Evolutionary conservation across 2,113 vertebrate genomes (phyloP).

Genomic region (Strix aluco): DNA sequence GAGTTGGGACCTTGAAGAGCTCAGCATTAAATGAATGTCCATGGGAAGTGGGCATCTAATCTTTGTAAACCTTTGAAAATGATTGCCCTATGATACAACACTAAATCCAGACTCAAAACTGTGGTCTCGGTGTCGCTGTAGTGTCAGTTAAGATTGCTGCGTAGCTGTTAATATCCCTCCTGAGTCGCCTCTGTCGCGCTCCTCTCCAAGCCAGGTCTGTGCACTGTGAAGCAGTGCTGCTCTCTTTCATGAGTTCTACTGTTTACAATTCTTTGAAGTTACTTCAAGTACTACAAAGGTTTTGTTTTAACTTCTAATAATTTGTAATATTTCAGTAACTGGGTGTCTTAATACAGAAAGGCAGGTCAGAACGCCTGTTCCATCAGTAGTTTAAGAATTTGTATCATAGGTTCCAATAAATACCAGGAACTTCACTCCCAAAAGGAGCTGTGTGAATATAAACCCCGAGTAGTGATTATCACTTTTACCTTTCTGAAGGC

Average conservation of each 20-base stretch:
- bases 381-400: not conserved
- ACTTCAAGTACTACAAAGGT: not conserved
- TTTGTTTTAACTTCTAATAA: conserved; percentile 5
- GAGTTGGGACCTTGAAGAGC: not conserved
- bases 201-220: not conserved
- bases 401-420: not conserved
- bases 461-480: not conserved
- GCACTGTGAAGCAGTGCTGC: not conserved
- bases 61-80: not conserved
- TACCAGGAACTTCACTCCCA: not conserved
- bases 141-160: not conserved
- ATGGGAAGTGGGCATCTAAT: not conserved
- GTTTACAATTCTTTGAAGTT: not conserved
- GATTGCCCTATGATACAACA: not conserved
- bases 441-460: not conserved
- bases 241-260: not conserved
- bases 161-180: not conserved
- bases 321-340: not conserved
- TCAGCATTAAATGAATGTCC: not conserved
- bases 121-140: not conserved
- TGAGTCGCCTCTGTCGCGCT: not conserved
- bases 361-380: not conserved
- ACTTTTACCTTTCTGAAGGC: not conserved
- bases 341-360: not conserved
- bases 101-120: not conserved